Evolutionary conservation across 2,113 vertebrate genomes (phyloP).

Genomic region (Gambusia affinis): DNA sequence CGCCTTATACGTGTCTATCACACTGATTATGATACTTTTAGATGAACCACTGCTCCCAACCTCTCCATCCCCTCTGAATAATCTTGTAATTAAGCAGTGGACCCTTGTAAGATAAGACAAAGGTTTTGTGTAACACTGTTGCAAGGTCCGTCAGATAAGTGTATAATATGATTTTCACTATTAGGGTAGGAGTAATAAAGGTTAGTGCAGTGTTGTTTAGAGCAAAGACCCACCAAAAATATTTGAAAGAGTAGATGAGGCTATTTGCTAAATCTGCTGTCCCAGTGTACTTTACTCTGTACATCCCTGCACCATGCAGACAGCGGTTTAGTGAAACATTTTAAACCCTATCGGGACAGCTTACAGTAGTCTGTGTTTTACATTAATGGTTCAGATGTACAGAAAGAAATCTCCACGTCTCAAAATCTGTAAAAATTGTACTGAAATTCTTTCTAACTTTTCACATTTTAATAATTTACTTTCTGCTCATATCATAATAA

Average conservation of each 20-base stretch:
- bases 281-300: slow-evolving; percentile 65
- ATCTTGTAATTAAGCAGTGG: slow-evolving; percentile 70
- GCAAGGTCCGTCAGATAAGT: slow-evolving; percentile 71
- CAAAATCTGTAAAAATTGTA: slow-evolving; percentile 68
- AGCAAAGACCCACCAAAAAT: slow-evolving; percentile 73
- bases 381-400: slow-evolving; percentile 54
- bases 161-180: slow-evolving; percentile 67
- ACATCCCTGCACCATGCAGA: slow-evolving; percentile 66
- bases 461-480: slow-evolving; percentile 46
- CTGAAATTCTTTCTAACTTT: slow-evolving; percentile 55
- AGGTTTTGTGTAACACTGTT: slow-evolving; percentile 78
- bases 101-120: slow-evolving; percentile 75
- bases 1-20: slow-evolving; percentile 77
- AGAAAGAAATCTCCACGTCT: slow-evolving; percentile 53
- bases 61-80: slow-evolving; percentile 51
- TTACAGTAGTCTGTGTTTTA: slow-evolving; percentile 59
- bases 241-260: slow-evolving; percentile 48
- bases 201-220: slow-evolving; percentile 63
- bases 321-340: slow-evolving; percentile 52
- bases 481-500: slow-evolving; percentile 25
- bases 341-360: slow-evolving; percentile 45
- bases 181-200: slow-evolving; percentile 57
- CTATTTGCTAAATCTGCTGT: slow-evolving; percentile 64
- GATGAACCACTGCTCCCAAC: slow-evolving; percentile 38
- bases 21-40: slow-evolving; percentile 71